Conservation (phyloP, 2,888 invertebrate genomes). For the Diadromus collaris region DNA sequence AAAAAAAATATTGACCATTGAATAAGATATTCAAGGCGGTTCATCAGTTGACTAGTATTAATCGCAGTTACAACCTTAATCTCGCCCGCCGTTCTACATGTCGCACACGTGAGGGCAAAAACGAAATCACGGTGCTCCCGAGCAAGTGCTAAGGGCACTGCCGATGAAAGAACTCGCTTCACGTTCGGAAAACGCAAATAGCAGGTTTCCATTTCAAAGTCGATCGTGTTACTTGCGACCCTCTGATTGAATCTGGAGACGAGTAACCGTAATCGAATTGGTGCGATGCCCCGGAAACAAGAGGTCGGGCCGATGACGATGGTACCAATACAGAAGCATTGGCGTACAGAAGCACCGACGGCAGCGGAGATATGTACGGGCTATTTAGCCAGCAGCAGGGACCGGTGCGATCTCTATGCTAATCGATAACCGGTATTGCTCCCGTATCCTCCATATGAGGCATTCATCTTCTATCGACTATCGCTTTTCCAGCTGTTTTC, state of each 20-base stretch:
- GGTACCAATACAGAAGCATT: conserved; percentile 8
- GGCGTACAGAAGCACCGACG: conserved; percentile 30
- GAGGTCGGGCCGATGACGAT: conserved; percentile 22
- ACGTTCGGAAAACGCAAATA: conserved; percentile 55
- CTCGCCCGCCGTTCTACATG: neutral
- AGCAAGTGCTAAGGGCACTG: conserved; percentile 46
- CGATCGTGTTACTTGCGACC: conserved; percentile 52
- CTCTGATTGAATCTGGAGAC: conserved; percentile 55
- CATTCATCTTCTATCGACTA: neutral
- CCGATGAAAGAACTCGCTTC: conserved; percentile 55
- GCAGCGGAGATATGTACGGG: conserved; percentile 40
- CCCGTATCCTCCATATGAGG: neutral
- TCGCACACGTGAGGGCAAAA: conserved; percentile 24
- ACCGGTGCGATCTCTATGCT: conserved; percentile 38
- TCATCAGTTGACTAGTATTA: no score
- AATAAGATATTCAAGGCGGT: no score
- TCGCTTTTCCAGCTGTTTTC: neutral
- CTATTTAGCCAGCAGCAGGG: conserved; percentile 40
- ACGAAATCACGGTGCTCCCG: conserved; percentile 27
- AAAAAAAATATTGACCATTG: no score
- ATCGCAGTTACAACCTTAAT: conserved; percentile 33
- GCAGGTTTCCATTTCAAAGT: conserved; percentile 59
- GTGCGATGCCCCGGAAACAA: conserved; percentile 41
- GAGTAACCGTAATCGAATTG: conserved; percentile 57
- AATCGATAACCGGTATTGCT: conserved; percentile 53